Evolutionary conservation across 2,113 vertebrate species (phyloP), one percentile per base, ranked within the genome.

Genomic region (Elgaria multicarinata): DNA sequence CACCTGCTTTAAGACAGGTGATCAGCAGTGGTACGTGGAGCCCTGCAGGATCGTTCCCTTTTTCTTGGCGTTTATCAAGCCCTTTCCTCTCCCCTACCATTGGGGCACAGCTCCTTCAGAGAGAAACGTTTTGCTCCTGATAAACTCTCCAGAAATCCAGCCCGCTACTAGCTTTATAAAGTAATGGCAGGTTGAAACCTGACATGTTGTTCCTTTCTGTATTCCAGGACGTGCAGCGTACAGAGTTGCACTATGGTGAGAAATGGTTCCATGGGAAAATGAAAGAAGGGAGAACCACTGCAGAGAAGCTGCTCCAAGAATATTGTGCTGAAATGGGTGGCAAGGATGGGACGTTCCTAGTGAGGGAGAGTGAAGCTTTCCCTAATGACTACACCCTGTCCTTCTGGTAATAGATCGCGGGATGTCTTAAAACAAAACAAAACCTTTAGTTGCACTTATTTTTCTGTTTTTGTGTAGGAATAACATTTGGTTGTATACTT

Each of bases 261-360:
- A 97, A 97, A 13, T 99, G 99, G 99, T 99, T 99, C 92, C 99
- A 99, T 12, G 98, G 98, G 4, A 97, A 96, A 66, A 98, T 99
- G 95, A 96, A 94, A 42, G 98, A 98, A 8, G 98, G 98, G 58
- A 94, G 98, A 82, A 95, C 95, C 28, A 98, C 96, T n/a, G 99
- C 98, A 0, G 99, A 99, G 96, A 97, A 94, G 64, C 97, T 99
- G 76, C 97, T 99, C 62, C 97, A 98, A 31, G 98, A 99, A 7
- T 98, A 98, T 94, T 99, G 99, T 13, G 95, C 96, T 0, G 98
- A 99, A 96, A 97, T 96, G 0, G 98, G 98, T 6, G 98, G 97
- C 86, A 97, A 95, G 79, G 98, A 99, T 0, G 99, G 99, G 7
- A 99, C 98, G 1, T 99, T 99, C 95, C 81, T 99, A 92, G 98